Percentiles rank a stretch among this genome's conserved stretches.
Conservation (phyloP, 2,113 vertebrate genomes). For the Grammomys surdaster region DNA sequence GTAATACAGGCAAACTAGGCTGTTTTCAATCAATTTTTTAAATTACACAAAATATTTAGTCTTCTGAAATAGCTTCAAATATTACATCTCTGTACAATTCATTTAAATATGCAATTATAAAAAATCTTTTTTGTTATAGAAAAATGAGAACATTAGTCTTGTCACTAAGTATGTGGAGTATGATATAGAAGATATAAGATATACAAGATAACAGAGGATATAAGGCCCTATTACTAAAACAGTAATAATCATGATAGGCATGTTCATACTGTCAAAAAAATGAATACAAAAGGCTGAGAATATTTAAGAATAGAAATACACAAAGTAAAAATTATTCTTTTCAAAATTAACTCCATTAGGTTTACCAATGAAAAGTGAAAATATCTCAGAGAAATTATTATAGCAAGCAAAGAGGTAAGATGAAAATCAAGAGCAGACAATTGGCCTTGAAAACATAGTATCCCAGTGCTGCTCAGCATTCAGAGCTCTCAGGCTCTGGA, state of each 20-base stretch:
- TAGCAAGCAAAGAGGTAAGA: neutral
- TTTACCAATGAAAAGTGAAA: neutral
- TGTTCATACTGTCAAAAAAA: neutral
- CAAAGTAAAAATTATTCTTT: conserved; percentile 29
- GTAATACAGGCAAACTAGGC: neutral
- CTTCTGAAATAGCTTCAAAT: conserved; percentile 53
- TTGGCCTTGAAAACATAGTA: neutral
- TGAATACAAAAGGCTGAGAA: neutral
- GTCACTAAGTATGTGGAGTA: neutral
- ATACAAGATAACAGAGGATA: too few species aligned
- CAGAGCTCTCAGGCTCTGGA: neutral
- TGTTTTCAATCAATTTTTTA: conserved; percentile 11
- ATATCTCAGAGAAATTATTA: conserved; percentile 16
- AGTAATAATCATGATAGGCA: neutral
- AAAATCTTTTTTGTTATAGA: neutral
- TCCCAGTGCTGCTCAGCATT: neutral
- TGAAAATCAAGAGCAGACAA: neutral
- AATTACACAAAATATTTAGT: neutral
- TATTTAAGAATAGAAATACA: conserved; percentile 41
- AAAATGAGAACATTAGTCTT: neutral
- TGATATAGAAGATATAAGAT: neutral
- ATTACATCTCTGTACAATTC: neutral
- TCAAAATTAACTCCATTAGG: conserved; percentile 38
- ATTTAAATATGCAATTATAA: conserved; percentile 7
- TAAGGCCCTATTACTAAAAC: neutral